Evolutionary conservation across 2,888 invertebrate species (phyloP).

Genomic region (Epinotia brunnichana): DNA sequence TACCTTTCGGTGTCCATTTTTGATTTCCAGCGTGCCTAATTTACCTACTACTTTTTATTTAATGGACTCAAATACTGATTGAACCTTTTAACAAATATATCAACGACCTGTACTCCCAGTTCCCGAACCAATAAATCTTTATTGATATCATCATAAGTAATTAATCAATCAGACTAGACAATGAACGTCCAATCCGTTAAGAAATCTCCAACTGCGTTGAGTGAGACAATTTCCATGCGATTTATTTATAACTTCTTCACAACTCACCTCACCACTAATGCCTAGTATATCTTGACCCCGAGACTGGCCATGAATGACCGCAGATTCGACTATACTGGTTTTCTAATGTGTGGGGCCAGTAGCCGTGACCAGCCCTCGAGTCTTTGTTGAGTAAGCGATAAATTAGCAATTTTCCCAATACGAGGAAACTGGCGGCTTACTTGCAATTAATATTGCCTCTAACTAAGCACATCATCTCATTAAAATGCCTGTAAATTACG

Average conservation of each 20-base stretch:
- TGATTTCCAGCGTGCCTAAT: too few species aligned
- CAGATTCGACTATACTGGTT: not conserved
- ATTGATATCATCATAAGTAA: conserved; percentile 2
- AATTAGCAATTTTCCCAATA: conserved; percentile 9
- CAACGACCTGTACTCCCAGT: not conserved
- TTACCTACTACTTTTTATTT: too few species aligned
- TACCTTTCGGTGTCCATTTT: too few species aligned
- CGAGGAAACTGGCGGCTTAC: not conserved
- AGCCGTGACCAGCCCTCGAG: not conserved
- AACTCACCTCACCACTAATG: not conserved
- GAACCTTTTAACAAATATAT: not conserved
- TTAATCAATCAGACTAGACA: not conserved
- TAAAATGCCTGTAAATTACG: not conserved
- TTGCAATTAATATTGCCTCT: conserved; percentile 8
- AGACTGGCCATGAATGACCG: not conserved
- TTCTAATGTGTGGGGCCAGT: not conserved
- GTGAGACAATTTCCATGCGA: not conserved
- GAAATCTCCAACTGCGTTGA: conserved; percentile 9
- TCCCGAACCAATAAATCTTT: not conserved
- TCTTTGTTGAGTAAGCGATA: not conserved
- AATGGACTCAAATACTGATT: too few species aligned
- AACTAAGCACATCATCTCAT: not conserved
- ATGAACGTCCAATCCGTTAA: conserved; percentile 1
- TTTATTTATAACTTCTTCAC: not conserved
- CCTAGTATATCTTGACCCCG: not conserved